Conservation (phyloP, 2,797 vertebrate species). For the Euthynnus affinis region DNA sequence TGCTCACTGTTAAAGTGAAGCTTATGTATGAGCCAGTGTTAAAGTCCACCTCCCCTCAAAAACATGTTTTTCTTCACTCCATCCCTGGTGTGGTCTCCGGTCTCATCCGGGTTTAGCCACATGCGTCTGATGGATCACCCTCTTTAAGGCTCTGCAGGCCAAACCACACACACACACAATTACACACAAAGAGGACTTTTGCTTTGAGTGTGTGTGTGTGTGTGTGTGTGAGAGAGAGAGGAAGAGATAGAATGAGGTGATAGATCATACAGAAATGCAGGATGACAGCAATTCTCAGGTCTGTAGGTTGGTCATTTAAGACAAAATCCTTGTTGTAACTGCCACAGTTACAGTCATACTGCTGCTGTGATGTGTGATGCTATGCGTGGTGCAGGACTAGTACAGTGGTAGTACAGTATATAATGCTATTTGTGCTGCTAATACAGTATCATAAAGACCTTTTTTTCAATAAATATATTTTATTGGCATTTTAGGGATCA, state of each 20-base stretch:
- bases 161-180: conserved; percentile 31
- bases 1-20: too few species aligned
- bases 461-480: too few species aligned
- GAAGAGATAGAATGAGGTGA: conserved; percentile 18
- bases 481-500: too few species aligned
- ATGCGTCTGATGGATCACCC: conserved; percentile 61
- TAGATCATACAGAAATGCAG: conserved; percentile 44
- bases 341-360: background rate
- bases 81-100: conserved; percentile 16
- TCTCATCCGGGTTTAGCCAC: conserved; percentile 28
- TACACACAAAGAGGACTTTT: background rate
- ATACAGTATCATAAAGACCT: background rate
- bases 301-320: background rate
- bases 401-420: background rate
- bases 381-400: background rate
- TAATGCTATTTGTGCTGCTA: background rate
- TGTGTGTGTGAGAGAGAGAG: conserved; percentile 20
- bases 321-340: background rate
- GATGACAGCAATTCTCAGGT: conserved; percentile 26
- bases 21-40: too few species aligned
- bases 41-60: background rate
- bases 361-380: background rate
- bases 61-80: background rate
- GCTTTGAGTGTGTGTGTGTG: background rate
- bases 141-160: conserved; percentile 28